phyloP scores from a whole-genome alignment of 1,140 invertebrate genomes.

The Acromyrmex charruanus region DNA sequence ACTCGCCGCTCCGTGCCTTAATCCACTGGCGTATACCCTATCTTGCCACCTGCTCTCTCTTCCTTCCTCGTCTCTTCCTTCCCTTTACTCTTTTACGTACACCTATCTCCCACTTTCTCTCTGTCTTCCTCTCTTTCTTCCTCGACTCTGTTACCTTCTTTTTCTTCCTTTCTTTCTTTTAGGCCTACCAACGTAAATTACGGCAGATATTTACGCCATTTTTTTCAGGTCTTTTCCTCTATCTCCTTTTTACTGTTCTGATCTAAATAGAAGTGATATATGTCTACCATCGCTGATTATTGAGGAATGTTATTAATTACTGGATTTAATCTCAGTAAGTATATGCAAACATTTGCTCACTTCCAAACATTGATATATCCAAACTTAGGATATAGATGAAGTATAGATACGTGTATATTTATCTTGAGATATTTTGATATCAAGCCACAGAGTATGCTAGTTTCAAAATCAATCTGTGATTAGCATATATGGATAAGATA shows the following conservation, averaged over 20 bases:
- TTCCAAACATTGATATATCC: not conserved
- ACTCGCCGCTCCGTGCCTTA: constrained; percentile 84
- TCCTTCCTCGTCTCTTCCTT: constrained; percentile 66
- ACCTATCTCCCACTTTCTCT: constrained; percentile 33
- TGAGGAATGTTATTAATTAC: constrained; percentile 35
- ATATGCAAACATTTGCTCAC: constrained; percentile 14
- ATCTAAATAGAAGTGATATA: constrained; percentile 49
- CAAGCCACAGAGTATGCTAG: not conserved
- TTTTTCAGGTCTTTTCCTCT: constrained; percentile 44
- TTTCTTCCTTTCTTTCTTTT: constrained; percentile 27
- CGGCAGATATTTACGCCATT: constrained; percentile 65
- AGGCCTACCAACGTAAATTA: constrained; percentile 70
- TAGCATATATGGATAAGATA: constrained; percentile 10
- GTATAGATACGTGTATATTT: not conserved
- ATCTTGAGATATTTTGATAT: constrained; percentile 13
- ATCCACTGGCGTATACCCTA: constrained; percentile 82
- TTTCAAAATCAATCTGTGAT: constrained; percentile 36
- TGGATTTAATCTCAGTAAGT: not conserved
- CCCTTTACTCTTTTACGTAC: constrained; percentile 29
- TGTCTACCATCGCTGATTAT: constrained; percentile 17
- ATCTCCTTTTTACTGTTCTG: constrained; percentile 19
- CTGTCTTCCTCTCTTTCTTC: constrained; percentile 33
- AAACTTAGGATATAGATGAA: constrained; percentile 5
- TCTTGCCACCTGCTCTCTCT: constrained; percentile 83
- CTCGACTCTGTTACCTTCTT: not conserved